phyloP scores from a whole-genome alignment of 2,113 vertebrate species.

The Emydura subglobosa region DNA sequence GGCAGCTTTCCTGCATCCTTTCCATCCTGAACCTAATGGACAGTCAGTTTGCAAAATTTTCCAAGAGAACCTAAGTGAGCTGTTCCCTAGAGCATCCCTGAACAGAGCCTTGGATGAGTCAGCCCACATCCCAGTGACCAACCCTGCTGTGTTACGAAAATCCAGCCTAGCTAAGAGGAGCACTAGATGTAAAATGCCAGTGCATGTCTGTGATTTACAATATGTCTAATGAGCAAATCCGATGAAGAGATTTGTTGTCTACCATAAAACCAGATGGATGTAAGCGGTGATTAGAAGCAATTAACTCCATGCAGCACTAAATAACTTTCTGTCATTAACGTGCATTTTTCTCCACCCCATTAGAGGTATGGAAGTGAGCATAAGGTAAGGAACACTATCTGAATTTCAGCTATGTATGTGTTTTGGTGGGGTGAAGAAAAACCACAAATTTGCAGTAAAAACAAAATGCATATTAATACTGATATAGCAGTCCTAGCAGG shows the following conservation, averaged over 20 bases:
- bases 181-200: constrained; percentile 83
- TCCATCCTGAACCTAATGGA: background rate
- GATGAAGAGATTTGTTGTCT: constrained; percentile 93
- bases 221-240: constrained; percentile 88
- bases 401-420: constrained; percentile 84
- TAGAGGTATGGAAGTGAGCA: constrained; percentile 80
- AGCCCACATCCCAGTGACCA: background rate
- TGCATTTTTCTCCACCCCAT: constrained; percentile 88
- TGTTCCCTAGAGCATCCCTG: background rate
- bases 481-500: fast-evolving
- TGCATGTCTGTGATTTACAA: constrained; percentile 82
- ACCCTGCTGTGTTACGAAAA: constrained; percentile 34
- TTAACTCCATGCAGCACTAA: constrained; percentile 92
- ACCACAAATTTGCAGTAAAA: constrained; percentile 62
- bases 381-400: constrained; percentile 77
- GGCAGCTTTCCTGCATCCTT: background rate
- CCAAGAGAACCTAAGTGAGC: background rate
- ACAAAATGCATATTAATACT: constrained; percentile 4
- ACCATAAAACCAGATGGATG: constrained; percentile 92
- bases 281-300: constrained; percentile 94
- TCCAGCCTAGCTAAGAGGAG: constrained; percentile 72
- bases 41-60: background rate
- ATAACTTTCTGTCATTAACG: constrained; percentile 91
- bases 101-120: background rate
- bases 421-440: constrained; percentile 17